phyloP scores from a whole-genome alignment of 2,797 vertebrate species.

The Botia kubotai region DNA sequence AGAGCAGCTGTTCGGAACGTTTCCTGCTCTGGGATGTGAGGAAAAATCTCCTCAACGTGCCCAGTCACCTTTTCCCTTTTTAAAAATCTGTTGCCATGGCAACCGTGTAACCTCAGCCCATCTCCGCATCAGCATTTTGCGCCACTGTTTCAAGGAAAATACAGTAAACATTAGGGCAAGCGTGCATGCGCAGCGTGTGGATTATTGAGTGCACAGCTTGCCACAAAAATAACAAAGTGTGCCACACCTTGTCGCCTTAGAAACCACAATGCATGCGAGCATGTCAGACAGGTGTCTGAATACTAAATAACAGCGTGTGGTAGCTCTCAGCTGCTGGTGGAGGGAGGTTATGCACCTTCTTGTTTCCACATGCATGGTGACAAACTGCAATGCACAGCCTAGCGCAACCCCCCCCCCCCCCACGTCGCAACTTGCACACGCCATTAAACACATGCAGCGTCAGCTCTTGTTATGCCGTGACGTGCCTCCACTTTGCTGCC shows the following conservation, averaged over 20 bases:
- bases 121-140: constrained; percentile 51
- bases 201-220: neutral
- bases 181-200: neutral
- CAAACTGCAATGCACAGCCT: constrained; percentile 43
- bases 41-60: constrained; percentile 57
- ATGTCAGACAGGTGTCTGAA: neutral
- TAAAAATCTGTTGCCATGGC: constrained; percentile 74
- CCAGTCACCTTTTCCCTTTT: constrained; percentile 59
- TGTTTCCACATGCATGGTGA: constrained; percentile 13
- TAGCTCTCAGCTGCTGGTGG: neutral
- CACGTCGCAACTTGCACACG: constrained; percentile 9
- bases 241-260: neutral
- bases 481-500: constrained; percentile 1
- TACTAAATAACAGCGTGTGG: neutral
- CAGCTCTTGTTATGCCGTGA: constrained; percentile 42
- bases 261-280: constrained; percentile 3
- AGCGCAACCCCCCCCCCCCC: neutral
- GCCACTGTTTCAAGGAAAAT: constrained; percentile 19
- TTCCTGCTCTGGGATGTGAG: constrained; percentile 31
- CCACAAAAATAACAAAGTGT: neutral
- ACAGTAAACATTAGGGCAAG: neutral
- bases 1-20: constrained; percentile 16
- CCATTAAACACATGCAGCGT: constrained; percentile 49
- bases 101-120: constrained; percentile 71
- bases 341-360: constrained; percentile 5